These are phyloP conservation scores for Hippasteria phrygiana DNA, from an alignment of 53 echinoderm and acorn worm genomes.

Conservation along the genomic window DNA sequence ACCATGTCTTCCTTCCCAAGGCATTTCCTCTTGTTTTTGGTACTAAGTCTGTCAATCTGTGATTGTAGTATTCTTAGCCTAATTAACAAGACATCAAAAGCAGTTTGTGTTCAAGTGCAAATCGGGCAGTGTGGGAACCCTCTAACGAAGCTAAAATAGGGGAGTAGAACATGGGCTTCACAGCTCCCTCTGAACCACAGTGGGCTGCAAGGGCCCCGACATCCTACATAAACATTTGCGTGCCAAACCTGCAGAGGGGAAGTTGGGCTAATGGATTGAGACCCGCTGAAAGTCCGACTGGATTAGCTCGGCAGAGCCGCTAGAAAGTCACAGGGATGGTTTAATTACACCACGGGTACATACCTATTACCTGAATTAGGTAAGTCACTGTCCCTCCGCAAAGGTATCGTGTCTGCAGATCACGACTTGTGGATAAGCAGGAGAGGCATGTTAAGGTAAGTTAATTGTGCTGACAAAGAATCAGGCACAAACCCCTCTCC, in stretches of 20 bases:
- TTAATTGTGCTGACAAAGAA: not conserved
- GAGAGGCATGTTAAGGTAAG: not conserved
- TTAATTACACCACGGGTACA: constrained; percentile 15
- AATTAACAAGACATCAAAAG: no score
- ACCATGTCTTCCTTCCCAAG: no score
- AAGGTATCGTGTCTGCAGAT: not conserved
- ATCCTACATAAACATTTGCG: constrained; percentile 57
- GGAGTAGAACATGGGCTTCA: not conserved
- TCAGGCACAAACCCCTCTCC: not conserved
- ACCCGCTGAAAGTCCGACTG: constrained; percentile 41
- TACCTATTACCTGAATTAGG: not conserved
- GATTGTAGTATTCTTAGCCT: no score
- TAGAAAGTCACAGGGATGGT: constrained; percentile 23
- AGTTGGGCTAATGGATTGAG: constrained; percentile 40
- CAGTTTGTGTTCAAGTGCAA: no score
- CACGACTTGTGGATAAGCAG: not conserved
- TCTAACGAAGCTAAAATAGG: not conserved
- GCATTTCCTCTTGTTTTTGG: no score
- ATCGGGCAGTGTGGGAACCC: no score
- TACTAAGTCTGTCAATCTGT: no score
- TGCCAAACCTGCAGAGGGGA: constrained; percentile 47
- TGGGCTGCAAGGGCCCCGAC: constrained; percentile 6
- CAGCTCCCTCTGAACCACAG: not conserved
- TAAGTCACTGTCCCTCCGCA: not conserved
- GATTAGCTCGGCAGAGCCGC: constrained; percentile 38